Evolutionary conservation across 2,797 vertebrate species (phyloP).

Genomic region (Helicolenus hilgendorfi): DNA sequence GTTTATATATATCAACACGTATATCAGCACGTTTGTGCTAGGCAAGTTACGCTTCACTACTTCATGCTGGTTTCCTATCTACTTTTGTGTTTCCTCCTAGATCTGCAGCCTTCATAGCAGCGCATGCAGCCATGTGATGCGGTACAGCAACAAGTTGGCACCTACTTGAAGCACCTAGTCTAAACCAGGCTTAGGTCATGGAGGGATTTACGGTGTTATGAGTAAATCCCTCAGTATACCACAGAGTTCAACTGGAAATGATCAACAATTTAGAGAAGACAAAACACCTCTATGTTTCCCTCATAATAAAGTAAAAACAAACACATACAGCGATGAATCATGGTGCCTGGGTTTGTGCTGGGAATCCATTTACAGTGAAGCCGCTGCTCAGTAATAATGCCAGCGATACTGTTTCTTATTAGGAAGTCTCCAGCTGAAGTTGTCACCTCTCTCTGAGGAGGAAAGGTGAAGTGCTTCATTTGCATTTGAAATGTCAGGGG

Average conservation of each 20-base stretch:
- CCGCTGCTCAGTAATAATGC: conserved; percentile 13
- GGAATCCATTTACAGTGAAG: conserved; percentile 5
- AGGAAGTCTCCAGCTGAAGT: conserved; percentile 43
- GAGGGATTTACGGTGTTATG: neutral
- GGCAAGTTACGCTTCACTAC: neutral
- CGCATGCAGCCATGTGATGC: neutral
- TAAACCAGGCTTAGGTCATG: neutral
- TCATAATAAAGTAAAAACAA: conserved; percentile 8
- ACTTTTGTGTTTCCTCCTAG: too few relatives aligned
- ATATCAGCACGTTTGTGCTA: too few relatives aligned
- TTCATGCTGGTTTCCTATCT: neutral
- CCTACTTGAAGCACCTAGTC: neutral
- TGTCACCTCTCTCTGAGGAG: conserved; percentile 27
- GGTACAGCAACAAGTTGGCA: neutral
- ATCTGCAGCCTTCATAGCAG: neutral
- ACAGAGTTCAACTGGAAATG: neutral
- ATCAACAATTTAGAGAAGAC: neutral
- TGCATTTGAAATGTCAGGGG: conserved; percentile 79
- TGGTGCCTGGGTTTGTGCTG: neutral
- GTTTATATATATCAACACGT: neutral
- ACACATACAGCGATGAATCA: conserved; percentile 20
- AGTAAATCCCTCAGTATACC: neutral
- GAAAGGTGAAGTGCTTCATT: conserved; percentile 72
- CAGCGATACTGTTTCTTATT: conserved; percentile 16
- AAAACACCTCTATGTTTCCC: neutral